Evolutionary conservation across 2,113 vertebrate species (phyloP), one percentile per base, ranked within the genome.

Genomic region (Ctenodactylus gundi): DNA sequence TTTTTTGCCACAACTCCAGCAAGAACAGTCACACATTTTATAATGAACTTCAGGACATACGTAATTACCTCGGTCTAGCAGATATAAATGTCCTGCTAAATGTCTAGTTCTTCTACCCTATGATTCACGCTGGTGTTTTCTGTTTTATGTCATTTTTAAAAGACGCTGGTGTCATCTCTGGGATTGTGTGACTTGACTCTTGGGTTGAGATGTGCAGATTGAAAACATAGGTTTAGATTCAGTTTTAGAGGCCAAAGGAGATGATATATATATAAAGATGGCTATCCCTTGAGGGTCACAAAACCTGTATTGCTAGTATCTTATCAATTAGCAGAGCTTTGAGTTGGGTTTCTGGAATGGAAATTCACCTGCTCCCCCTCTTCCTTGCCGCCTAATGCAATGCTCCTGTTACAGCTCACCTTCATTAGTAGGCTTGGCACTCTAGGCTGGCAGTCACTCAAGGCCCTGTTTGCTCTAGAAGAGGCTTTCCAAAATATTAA

Each of bases 401-500:
- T 93, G 55, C 70, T 89, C 68, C 36, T 44, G 93, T 41, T 29
- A 60, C 87, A 57, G 65, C 41, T 58, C 81, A 68, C 87, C 65
- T 90, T 92, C 0, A 10, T 95, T 88, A 93, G 73, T 62, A 88
- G 78, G 44, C 73, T 86, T 85, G 76, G 72, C 82, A 90, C 89
- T 81, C 86, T 27, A 72, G 85, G 81, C 73, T 97, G 96, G 95
- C 94, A 72, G 62, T 5, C 10, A 51, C 82, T 85, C 96, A 96
- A 65, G 84, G 85, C 76, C 87, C 94, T 92, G 86, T 93, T 93
- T 95, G 95, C 95, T 68, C 92, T 78, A 7, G 39, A 73, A 94
- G 85, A 90, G 81, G 87, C 93, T 97, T 97, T 97, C 93, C 87
- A 92, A 94, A 97, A 85, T 93, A 92, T 92, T 93, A 94, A 90